phyloP scores from a whole-genome alignment of 2,888 invertebrate genomes.

The Caradrina kadenii region DNA sequence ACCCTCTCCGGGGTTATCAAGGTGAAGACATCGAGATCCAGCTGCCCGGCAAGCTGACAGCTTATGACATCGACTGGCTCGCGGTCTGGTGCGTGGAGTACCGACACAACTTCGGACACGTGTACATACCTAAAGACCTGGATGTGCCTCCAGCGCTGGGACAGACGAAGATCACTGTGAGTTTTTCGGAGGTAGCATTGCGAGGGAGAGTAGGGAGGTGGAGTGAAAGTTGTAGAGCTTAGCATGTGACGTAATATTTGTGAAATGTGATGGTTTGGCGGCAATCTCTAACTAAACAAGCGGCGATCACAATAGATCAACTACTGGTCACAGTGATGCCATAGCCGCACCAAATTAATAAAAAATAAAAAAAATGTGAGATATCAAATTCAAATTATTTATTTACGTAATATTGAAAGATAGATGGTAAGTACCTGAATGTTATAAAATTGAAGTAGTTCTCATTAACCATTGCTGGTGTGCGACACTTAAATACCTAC shows the following conservation, averaged over 20 bases:
- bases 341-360: too few relatives aligned
- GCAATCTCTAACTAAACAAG: too few relatives aligned
- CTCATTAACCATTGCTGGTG: too few relatives aligned
- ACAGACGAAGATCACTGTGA: slow-evolving; percentile 97
- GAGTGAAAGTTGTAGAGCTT: not conserved
- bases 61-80: slow-evolving; percentile 97
- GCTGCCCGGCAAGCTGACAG: slow-evolving; percentile 95
- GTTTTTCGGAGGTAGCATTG: slow-evolving; percentile 62
- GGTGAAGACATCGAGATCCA: slow-evolving; percentile 98
- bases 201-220: too few relatives aligned
- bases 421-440: too few relatives aligned
- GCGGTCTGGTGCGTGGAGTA: slow-evolving; percentile 98
- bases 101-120: slow-evolving; percentile 97
- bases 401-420: too few relatives aligned
- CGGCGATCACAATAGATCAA: too few relatives aligned
- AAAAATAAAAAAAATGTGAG: too few relatives aligned
- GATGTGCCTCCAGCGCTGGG: slow-evolving; percentile 97
- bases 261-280: too few relatives aligned
- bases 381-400: not conserved
- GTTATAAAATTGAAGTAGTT: too few relatives aligned
- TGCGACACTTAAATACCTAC: too few relatives aligned
- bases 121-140: slow-evolving; percentile 95
- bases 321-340: too few relatives aligned
- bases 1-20: slow-evolving; percentile 95
- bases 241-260: not conserved